Conservation (phyloP, 1,140 invertebrate genomes). For the Trissolcus basalis region DNA sequence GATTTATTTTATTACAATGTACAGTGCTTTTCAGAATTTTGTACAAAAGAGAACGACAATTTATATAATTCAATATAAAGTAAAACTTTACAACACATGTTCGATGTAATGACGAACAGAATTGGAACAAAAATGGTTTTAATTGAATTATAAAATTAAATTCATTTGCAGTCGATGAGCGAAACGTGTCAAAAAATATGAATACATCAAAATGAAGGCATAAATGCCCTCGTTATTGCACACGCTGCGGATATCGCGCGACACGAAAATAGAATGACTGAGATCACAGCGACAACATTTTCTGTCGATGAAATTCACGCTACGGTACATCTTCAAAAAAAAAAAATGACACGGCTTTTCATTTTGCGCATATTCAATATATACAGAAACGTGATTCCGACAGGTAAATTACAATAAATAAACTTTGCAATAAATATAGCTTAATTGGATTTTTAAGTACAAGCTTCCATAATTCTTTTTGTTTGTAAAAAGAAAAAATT, state of each 20-base stretch:
- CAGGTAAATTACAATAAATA: conserved; percentile 37
- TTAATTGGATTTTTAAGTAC: conserved; percentile 3
- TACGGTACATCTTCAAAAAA: conserved; percentile 12
- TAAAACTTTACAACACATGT: conserved; percentile 11
- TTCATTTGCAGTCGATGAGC: conserved; percentile 7
- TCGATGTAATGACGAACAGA: conserved; percentile 2
- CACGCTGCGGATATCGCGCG: conserved; percentile 20
- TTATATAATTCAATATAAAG: conserved; percentile 2
- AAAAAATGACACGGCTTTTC: conserved; percentile 4
- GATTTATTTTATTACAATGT: conserved; percentile 42
- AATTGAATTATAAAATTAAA: background rate
- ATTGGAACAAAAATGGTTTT: background rate
- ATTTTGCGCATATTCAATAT: conserved; percentile 55
- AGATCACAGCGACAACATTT: conserved; percentile 55
- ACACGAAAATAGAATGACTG: conserved; percentile 29
- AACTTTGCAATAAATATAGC: conserved; percentile 33
- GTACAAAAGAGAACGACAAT: conserved; percentile 22
- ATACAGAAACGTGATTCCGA: conserved; percentile 50
- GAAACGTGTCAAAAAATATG: conserved; percentile 5
- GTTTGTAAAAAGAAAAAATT: background rate
- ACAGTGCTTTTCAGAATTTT: conserved; percentile 24
- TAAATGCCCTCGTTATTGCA: conserved; percentile 29
- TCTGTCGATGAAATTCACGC: conserved; percentile 40
- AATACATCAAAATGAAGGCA: conserved; percentile 18
- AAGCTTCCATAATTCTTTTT: background rate